Conservation (phyloP, 2,888 invertebrate species). For the Saturnia japonica region DNA sequence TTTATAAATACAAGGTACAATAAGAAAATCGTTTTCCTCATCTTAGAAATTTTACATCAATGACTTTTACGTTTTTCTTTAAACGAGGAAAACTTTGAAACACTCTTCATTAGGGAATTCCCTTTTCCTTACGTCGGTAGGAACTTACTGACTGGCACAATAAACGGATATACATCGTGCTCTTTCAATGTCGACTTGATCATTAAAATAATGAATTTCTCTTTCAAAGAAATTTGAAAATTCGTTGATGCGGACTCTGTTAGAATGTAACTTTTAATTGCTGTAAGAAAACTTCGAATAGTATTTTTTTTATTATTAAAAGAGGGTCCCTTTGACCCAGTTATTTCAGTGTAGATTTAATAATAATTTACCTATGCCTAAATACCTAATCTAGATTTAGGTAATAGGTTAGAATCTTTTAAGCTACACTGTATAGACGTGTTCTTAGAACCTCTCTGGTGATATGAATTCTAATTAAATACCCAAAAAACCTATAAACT, state of each 20-base stretch:
- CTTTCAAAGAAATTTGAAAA: conserved; percentile 4
- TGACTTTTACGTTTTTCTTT: conserved; percentile 29
- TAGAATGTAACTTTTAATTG: conserved; percentile 14
- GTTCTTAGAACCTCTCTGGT: too few relatives aligned
- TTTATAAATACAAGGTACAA: not conserved
- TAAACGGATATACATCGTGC: conserved; percentile 35
- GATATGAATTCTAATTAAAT: too few relatives aligned
- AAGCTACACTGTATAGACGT: too few relatives aligned
- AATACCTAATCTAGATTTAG: not conserved
- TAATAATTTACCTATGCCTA: not conserved
- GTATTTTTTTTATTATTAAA: not conserved
- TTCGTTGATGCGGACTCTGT: conserved; percentile 7
- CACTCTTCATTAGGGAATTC: conserved; percentile 46
- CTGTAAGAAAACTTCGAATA: conserved; percentile 5
- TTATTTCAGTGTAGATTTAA: not conserved
- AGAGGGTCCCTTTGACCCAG: not conserved
- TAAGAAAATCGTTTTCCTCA: conserved; percentile 12
- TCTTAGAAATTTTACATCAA: conserved; percentile 34
- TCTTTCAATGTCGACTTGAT: conserved; percentile 32
- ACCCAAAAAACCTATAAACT: too few relatives aligned
- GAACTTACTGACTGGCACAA: conserved; percentile 23
- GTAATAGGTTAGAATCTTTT: too few relatives aligned
- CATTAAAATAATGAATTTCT: conserved; percentile 43
- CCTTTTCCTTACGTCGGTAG: conserved; percentile 25
- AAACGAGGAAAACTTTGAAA: conserved; percentile 41